Evolutionary conservation across 2,888 invertebrate species (phyloP), one percentile per base, ranked within the genome.

Genomic region (Sicus ferrugineus): DNA sequence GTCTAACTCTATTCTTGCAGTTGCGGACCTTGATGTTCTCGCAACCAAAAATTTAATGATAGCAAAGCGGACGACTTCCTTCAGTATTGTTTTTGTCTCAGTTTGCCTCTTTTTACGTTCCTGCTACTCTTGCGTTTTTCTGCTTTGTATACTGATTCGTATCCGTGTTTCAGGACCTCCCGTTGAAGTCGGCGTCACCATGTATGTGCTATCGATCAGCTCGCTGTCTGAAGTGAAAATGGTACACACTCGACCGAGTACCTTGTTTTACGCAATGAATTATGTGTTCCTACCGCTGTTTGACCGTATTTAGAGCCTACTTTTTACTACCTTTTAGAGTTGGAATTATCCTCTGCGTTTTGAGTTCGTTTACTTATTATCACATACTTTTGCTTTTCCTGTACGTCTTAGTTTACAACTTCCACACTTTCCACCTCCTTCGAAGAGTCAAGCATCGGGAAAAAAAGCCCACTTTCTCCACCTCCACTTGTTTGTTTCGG

Each of bases 221-320:
- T 95, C 96, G 88, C 94, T 97, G 88, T 96, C 96, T 88, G 97
- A 97, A 92, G 96, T 96, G 88, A 93, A 95, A 91, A 97, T 96
- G 96, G 96, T 96, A 93, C 88, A 88, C 86, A 77, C 78, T 78
- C 69, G 77, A 77, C 75, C 76, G 76, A 80, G 80, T 81, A 80
- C 81, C 80, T 80, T 77, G 38, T 72, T 70, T 74, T 73, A 56
- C 42, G 34, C 67, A 63, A 70, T 30, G 56, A 50, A 65, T 31
- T 59, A 46, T 70, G 69, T 58, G 66, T 58, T 66, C 31, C 48
- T 68, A 52, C 34, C 26, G 3, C 63, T 56, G 46, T 26, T 9
- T 61, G 6, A 26, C 56, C 16, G 6, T 50, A 34, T 52, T 67
- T 67, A 38, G 23, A 3, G 42, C 46, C 63, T 48, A 48, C 38